These are phyloP conservation scores for Dipus sagitta DNA, from an alignment of 2,797 vertebrate genomes.

Conservation along the genomic window DNA sequence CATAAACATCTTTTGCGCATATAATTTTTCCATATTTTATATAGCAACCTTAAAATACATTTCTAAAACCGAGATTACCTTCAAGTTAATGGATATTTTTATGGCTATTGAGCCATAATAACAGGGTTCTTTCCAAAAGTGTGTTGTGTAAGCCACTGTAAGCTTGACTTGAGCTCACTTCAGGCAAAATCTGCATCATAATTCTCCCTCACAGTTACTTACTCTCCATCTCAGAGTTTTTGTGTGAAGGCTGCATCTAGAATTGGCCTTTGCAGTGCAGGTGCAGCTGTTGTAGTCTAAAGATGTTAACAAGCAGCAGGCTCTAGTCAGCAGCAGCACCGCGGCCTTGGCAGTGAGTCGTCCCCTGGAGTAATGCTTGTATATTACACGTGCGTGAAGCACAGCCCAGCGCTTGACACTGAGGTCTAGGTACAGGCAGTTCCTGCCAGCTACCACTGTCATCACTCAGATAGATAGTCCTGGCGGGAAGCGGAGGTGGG, in stretches of 20 bases:
- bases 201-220: slow-evolving; percentile 39
- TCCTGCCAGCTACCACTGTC: background rate
- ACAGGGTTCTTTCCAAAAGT: slow-evolving; percentile 23
- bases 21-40: background rate
- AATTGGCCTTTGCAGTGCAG: background rate
- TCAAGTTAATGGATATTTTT: slow-evolving; percentile 49
- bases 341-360: background rate
- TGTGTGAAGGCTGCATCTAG: background rate
- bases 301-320: background rate
- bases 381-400: background rate
- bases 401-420: too few relatives aligned
- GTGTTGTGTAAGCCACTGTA: background rate
- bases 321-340: background rate
- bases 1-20: slow-evolving; percentile 24
- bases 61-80: slow-evolving; percentile 46
- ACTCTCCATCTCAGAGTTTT: background rate
- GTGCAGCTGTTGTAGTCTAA: background rate
- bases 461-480: background rate
- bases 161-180: slow-evolving; percentile 36
- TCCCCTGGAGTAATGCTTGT: background rate
- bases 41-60: slow-evolving; percentile 28
- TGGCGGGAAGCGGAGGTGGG: background rate
- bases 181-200: background rate
- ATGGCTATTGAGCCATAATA: background rate
- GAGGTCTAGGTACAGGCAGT: background rate